Base-by-base conservation (phyloP, 2,797 vertebrate genomes). In the Poeciliopsis infans region DNA sequence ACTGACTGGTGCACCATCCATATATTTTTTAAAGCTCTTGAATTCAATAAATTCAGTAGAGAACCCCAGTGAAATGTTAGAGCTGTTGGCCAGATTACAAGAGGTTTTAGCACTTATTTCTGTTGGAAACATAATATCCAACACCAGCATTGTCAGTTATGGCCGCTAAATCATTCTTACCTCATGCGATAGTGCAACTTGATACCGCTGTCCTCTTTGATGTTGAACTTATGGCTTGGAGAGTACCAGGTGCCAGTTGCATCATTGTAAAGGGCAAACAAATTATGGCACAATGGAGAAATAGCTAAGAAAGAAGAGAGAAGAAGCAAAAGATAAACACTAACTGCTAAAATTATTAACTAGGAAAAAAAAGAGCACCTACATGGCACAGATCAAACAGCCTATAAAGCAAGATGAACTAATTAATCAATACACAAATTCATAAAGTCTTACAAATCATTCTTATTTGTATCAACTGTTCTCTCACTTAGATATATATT, bases 101-200 rank as follows among this genome's bases (percentile, higher is more conserved):
- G 31, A 39, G 18, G 20, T 68, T 12, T 41, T 25, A 33, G 16
- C 28, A 61, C 31, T 39, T 36, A 33, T 23, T 68, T 25, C 20
- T 41, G 20, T 23, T 68, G 11, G 49, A 4, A 59, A 80, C 74
- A 75, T 2, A 68, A 70, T 55, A 73, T 55, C 70, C 8, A 61
- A 46, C 69, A 79, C 33, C 7, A 69, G 4, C 7, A 43, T 15
- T 68, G 39, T 76, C 61, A 78, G 7, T 15, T 1, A 5, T 23
- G 47, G 31, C 28, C 31, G 7, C 55, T 43, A 82, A 28, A 57
- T 39, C 15, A 25, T 33, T 64, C 94, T 88, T 94, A 99, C 98
- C 98, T 98, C 97, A 99, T 98, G 25, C 98, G 97, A 86, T 98
- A 99, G 82, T 97, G 95, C 77, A 99, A 89, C 84, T 95, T 96